phyloP scores from a whole-genome alignment of 2,888 invertebrate genomes.

The Xanthia icteritia region DNA sequence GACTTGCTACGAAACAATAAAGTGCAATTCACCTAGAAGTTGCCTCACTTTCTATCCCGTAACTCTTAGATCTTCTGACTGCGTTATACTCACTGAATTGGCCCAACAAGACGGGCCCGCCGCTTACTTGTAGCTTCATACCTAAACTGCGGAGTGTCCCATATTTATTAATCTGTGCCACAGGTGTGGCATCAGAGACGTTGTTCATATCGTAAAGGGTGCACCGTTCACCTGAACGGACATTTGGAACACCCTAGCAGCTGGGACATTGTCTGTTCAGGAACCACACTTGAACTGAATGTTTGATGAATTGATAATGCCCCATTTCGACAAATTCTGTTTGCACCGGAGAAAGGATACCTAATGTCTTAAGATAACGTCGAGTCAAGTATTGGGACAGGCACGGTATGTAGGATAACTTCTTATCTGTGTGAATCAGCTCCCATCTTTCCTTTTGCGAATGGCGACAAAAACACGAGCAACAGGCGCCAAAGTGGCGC shows the following conservation, averaged over 20 bases:
- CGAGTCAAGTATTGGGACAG: too few relatives aligned
- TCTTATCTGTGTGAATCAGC: not conserved
- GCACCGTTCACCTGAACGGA: not conserved
- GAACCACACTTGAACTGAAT: not conserved
- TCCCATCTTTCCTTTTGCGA: not conserved
- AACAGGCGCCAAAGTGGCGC: constrained; percentile 29
- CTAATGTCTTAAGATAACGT: not conserved
- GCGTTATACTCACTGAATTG: too few relatives aligned
- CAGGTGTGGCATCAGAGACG: not conserved
- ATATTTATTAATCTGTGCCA: too few relatives aligned
- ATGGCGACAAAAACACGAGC: constrained; percentile 26
- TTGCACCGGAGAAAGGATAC: not conserved
- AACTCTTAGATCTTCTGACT: too few relatives aligned
- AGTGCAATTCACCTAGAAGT: too few relatives aligned
- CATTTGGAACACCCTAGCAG: not conserved
- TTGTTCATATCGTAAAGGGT: not conserved
- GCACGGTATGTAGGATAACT: not conserved
- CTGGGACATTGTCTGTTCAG: not conserved
- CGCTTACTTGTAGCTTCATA: too few relatives aligned
- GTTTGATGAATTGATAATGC: not conserved
- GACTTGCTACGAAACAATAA: too few relatives aligned
- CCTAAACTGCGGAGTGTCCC: too few relatives aligned
- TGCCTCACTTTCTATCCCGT: too few relatives aligned
- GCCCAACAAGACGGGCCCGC: too few relatives aligned
- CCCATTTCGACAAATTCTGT: not conserved